A percentile compares a stretch with the other conserved stretches of the same genome.
Evolutionary conservation across 2,888 invertebrate genomes (phyloP).

Genomic region (Drosophila eohydei): DNA sequence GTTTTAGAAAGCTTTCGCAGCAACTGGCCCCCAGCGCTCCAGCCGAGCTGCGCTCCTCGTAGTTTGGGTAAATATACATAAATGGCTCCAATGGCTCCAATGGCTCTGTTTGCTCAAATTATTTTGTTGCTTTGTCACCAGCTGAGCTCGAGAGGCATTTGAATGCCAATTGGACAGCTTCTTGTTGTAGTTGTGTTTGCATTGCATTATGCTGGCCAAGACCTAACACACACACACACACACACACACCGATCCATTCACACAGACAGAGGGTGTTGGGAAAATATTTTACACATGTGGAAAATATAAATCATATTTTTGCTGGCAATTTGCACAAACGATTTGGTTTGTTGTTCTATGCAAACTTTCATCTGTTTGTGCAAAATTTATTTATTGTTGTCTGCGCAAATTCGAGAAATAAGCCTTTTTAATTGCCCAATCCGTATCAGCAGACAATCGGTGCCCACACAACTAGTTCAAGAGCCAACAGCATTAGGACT

Average conservation of each 20-base stretch:
- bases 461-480: slow-evolving; percentile 17
- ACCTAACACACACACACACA: slow-evolving; percentile 25
- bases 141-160: slow-evolving; percentile 55
- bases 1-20: slow-evolving; percentile 59
- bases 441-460: slow-evolving; percentile 3
- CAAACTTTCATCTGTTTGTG: slow-evolving; percentile 24
- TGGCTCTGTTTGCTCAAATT: slow-evolving; percentile 66
- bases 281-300: slow-evolving; percentile 65
- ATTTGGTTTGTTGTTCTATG: slow-evolving; percentile 59
- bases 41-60: not conserved
- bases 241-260: not conserved
- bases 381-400: slow-evolving; percentile 61
- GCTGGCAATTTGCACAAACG: slow-evolving; percentile 74
- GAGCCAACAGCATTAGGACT: not conserved
- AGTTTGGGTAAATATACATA: slow-evolving; percentile 24
- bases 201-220: slow-evolving; percentile 68
- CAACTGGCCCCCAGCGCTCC: not conserved
- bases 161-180: slow-evolving; percentile 41
- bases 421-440: slow-evolving; percentile 50
- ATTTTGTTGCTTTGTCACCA: slow-evolving; percentile 67
- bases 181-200: slow-evolving; percentile 63
- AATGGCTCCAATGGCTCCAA: slow-evolving; percentile 47
- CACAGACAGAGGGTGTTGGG: slow-evolving; percentile 8
- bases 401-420: slow-evolving; percentile 31
- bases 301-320: slow-evolving; percentile 78